phyloP scores from a whole-genome alignment of 2,797 vertebrate genomes.

The Lagodon rhomboides region DNA sequence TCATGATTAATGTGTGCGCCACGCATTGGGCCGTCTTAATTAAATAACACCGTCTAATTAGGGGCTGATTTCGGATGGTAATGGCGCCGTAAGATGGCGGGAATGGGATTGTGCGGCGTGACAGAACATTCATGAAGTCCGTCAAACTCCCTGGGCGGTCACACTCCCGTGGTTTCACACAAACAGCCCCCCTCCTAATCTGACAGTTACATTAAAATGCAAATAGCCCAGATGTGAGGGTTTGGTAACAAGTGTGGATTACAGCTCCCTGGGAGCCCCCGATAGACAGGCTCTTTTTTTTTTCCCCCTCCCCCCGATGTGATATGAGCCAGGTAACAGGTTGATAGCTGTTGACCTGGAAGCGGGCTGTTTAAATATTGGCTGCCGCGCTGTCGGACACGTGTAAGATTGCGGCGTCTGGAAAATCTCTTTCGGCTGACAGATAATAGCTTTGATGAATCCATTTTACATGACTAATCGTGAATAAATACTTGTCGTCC shows the following conservation, averaged over 20 bases:
- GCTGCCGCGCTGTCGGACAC: slow-evolving; percentile 39
- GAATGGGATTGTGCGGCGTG: slow-evolving; percentile 67
- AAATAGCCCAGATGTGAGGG: slow-evolving; percentile 81
- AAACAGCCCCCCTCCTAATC: slow-evolving; percentile 74
- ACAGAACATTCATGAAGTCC: slow-evolving; percentile 68
- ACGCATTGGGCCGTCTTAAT: slow-evolving; percentile 88
- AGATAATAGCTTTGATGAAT: slow-evolving; percentile 56
- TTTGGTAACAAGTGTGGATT: slow-evolving; percentile 80
- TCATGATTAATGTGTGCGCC: slow-evolving; percentile 89
- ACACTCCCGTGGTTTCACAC: slow-evolving; percentile 71
- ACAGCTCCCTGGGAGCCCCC: slow-evolving; percentile 64
- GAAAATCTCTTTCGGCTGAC: slow-evolving; percentile 41
- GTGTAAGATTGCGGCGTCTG: slow-evolving; percentile 50
- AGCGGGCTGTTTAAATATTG: slow-evolving; percentile 73
- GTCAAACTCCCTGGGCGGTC: slow-evolving; percentile 75
- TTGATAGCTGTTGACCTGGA: slow-evolving; percentile 73
- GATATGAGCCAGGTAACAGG: slow-evolving; percentile 70
- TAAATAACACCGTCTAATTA: slow-evolving; percentile 94
- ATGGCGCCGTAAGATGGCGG: slow-evolving; percentile 80
- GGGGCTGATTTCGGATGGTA: slow-evolving; percentile 87
- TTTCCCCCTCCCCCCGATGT: neutral
- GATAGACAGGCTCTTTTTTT: slow-evolving; percentile 23
- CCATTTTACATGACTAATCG: slow-evolving; percentile 62
- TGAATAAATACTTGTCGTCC: slow-evolving; percentile 58
- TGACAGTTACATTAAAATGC: slow-evolving; percentile 85